Percentiles rank a stretch among this genome's conserved stretches.
Conservation (phyloP, 2,888 invertebrate genomes). For the Drosophila lacicola region DNA sequence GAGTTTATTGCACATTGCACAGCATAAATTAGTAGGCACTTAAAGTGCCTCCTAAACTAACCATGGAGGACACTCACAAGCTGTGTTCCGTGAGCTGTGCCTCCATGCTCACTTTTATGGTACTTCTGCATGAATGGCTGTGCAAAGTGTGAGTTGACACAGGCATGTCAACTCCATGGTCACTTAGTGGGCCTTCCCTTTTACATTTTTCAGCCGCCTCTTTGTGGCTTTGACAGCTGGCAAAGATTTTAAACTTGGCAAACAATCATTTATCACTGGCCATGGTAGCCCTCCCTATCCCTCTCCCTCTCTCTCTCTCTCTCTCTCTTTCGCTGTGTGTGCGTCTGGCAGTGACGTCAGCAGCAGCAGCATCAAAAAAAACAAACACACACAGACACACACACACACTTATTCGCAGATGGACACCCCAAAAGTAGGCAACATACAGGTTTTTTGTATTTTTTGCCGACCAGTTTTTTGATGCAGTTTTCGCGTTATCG, state of each 20-base stretch:
- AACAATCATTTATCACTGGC: conserved; percentile 71
- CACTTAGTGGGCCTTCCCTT: background rate
- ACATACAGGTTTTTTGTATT: conserved; percentile 10
- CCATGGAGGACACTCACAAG: too few relatives aligned
- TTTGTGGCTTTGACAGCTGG: conserved; percentile 34
- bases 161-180: conserved; percentile 10
- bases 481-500: conserved; percentile 35
- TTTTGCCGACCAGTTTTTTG: conserved; percentile 3
- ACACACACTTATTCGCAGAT: conserved; percentile 22
- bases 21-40: too few relatives aligned
- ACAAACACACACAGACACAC: conserved; percentile 23
- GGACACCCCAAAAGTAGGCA: conserved; percentile 44
- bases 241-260: conserved; percentile 60
- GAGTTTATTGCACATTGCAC: background rate
- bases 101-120: background rate
- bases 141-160: background rate
- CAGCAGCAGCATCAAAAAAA: conserved; percentile 17
- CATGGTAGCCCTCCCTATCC: background rate
- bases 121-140: background rate
- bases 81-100: too few relatives aligned
- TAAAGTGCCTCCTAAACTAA: background rate
- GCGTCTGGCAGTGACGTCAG: conserved; percentile 49
- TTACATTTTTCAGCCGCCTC: background rate
- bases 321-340: background rate
- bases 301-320: background rate